phyloP scores from a whole-genome alignment of 2,113 vertebrate species.

The Scalopus aquaticus region DNA sequence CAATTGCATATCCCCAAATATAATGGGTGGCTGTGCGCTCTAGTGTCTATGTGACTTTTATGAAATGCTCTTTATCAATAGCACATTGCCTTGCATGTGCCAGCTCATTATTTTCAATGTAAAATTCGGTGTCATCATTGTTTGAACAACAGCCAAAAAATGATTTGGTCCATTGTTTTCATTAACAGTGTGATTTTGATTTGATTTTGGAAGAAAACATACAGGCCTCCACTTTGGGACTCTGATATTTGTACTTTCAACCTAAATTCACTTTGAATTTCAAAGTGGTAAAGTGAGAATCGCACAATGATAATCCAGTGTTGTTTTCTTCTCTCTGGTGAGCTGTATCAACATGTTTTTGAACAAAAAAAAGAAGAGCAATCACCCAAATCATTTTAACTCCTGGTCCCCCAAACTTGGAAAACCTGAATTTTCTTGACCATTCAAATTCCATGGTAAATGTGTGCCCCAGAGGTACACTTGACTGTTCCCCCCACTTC shows the following conservation, averaged over 20 bases:
- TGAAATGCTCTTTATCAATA: not conserved
- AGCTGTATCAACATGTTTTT: not conserved
- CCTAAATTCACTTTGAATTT: not conserved
- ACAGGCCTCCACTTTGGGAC: not conserved
- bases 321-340: not conserved
- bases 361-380: not conserved
- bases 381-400: not conserved
- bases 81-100: not conserved
- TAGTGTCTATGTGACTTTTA: not conserved
- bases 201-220: not conserved
- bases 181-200: not conserved
- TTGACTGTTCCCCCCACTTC: not conserved
- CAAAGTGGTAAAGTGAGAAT: not conserved
- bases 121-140: not conserved
- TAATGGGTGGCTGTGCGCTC: not conserved
- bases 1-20: not conserved
- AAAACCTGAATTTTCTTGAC: not conserved
- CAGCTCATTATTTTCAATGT: not conserved
- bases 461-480: not conserved
- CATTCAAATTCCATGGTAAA: not conserved
- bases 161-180: not conserved
- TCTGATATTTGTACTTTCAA: not conserved
- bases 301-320: not conserved
- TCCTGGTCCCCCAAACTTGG: not conserved
- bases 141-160: not conserved